Conservation (phyloP, 2,888 invertebrate species). For the Cryptus armator region DNA sequence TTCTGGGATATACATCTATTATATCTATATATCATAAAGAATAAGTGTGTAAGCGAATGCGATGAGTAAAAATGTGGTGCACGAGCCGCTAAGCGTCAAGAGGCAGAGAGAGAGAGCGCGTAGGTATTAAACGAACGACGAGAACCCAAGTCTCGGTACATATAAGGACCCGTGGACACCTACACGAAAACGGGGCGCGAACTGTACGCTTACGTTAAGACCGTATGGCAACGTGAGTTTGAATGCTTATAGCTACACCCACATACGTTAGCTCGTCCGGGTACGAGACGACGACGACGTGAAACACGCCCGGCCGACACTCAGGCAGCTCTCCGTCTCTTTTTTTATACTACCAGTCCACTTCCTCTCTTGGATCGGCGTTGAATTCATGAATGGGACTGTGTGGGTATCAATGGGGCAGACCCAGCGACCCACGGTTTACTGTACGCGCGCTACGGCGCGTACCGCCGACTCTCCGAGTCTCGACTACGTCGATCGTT, state of each 20-base stretch:
- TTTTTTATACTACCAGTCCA: conserved; percentile 64
- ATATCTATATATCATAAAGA: conserved; percentile 1
- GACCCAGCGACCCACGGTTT: conserved; percentile 67
- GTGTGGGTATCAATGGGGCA: conserved; percentile 81
- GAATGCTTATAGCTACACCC: conserved; percentile 41
- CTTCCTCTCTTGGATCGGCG: conserved; percentile 79
- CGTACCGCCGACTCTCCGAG: conserved; percentile 17
- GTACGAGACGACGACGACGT: conserved; percentile 17
- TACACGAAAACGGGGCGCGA: conserved; percentile 69
- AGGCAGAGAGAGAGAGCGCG: conserved; percentile 17
- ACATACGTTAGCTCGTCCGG: conserved; percentile 48
- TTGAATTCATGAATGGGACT: conserved; percentile 81
- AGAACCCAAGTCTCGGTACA: conserved; percentile 73
- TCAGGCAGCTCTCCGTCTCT: conserved; percentile 41
- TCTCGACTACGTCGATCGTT: conserved; percentile 39
- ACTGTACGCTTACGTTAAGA: conserved; percentile 50
- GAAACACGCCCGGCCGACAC: conserved; percentile 52
- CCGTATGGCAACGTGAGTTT: conserved; percentile 56
- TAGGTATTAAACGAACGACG: conserved; percentile 19
- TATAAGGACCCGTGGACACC: conserved; percentile 78
- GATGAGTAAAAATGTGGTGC: conserved; percentile 25
- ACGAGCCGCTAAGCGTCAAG: conserved; percentile 8
- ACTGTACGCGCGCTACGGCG: conserved; percentile 11
- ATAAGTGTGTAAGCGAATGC: conserved; percentile 33
- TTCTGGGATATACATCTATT: not conserved